These are phyloP conservation scores for Pogonognathellus flavescens DNA, from an alignment of 1,140 invertebrate genomes.

Conservation along the genomic window DNA sequence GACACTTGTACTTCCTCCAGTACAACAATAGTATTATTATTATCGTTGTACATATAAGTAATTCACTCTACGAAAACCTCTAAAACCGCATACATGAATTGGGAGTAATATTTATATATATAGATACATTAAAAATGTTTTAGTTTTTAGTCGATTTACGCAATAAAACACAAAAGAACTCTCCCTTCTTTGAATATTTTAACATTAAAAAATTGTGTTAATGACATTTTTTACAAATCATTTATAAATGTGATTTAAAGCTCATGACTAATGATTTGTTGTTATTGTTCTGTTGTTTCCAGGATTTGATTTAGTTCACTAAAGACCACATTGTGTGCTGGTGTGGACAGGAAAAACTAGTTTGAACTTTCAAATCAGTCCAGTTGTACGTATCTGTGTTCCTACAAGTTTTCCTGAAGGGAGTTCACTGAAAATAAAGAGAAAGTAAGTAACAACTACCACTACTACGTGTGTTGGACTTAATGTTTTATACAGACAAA, in stretches of 20 bases:
- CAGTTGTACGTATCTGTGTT: neutral
- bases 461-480: neutral
- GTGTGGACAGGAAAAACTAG: constrained; percentile 2
- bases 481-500: constrained; percentile 13
- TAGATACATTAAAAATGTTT: constrained; percentile 9
- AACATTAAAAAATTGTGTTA: neutral
- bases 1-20: too few relatives aligned
- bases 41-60: too few relatives aligned
- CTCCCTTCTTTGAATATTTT: too few relatives aligned
- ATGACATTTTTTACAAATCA: neutral
- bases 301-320: neutral
- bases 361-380: neutral
- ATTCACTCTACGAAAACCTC: too few relatives aligned
- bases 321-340: neutral
- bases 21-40: too few relatives aligned
- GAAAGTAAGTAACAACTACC: neutral
- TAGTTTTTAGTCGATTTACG: too few relatives aligned
- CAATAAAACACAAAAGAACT: too few relatives aligned
- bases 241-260: neutral
- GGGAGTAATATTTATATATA: too few relatives aligned
- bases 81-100: too few relatives aligned
- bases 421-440: neutral
- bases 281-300: constrained; percentile 24
- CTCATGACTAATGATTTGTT: constrained; percentile 30
- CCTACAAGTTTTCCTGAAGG: neutral